Base-by-base conservation (phyloP, 2,888 invertebrate genomes). In the Rhagium mordax region DNA sequence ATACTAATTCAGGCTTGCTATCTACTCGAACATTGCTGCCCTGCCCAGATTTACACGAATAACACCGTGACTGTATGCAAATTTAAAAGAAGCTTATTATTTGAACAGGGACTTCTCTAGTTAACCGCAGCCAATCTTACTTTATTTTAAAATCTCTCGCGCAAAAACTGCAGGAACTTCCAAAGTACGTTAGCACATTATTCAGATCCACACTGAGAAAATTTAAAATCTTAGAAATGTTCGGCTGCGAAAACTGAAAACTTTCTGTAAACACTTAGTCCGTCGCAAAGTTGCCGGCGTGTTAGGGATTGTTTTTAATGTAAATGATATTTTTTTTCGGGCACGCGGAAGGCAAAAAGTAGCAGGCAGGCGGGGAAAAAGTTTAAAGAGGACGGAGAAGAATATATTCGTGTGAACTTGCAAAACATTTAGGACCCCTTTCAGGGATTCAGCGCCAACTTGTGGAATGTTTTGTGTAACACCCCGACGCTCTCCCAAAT, bases 211-310 rank as follows among this genome's bases (percentile, higher is more conserved):
- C 72, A 65, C 70, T 68, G 65, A 71, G 68, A 72, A 74, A 74
- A 74, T 76, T 74, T 71, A 71, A 74, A 74, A 76, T 72, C 74
- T 49, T n/a, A 20, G 49, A 8, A 21, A 65, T 48, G 16, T 18
- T 47, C 49, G 65, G 18, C 53, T 29, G n/a, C 61, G 61, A 41
- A 16, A 29, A 51, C 33, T 74, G 49, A 74, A 74, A 76, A 68
- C 72, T 76, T 76, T 69, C 59, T 67, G 76, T 76, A 74, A 76
- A 76, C 72, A 74, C 74, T 76, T 71, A 66, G 72, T 72, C 71
- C 62, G 66, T 2, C 21, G 61, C 47, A 61, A 61, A 61, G 61
- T 61, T 61, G 61, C 41, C 61, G 33, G 27, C 18, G 29, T 59
- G 59, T 59, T 59, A 27, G 33, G 59, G 61, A 61, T 61, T 61